These are phyloP conservation scores for Paratilapia polleni DNA, from an alignment of 2,113 vertebrate genomes.

Conservation along the genomic window DNA sequence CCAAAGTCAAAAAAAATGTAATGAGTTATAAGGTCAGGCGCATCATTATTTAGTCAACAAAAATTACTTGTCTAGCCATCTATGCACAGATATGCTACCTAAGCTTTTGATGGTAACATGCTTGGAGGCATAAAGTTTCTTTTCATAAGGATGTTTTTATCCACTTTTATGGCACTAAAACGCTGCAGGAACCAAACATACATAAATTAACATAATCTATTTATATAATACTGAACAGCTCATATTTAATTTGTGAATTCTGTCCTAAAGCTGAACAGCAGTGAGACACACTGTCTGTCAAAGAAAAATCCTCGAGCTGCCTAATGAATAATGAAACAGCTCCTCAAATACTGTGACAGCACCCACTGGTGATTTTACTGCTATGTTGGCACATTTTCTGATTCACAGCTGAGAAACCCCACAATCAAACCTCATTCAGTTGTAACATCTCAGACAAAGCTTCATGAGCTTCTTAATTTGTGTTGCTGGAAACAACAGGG, in stretches of 20 bases:
- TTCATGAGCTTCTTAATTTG: background rate
- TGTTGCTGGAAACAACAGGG: background rate
- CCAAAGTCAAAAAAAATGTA: too few species aligned
- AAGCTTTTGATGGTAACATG: background rate
- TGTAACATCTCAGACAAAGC: background rate
- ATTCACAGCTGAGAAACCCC: background rate
- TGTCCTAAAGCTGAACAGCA: background rate
- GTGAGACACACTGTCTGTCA: background rate
- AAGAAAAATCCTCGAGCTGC: background rate
- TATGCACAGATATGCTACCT: background rate
- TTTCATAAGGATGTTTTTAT: background rate
- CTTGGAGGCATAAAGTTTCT: background rate
- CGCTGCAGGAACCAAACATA: background rate
- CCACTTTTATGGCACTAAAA: background rate
- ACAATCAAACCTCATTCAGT: background rate
- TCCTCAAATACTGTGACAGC: background rate
- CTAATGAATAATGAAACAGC: constrained; percentile 30
- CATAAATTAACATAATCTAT: background rate
- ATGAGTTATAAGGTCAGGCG: too few species aligned
- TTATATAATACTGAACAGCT: background rate
- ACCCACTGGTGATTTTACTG: background rate
- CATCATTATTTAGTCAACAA: background rate
- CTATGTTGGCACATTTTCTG: background rate
- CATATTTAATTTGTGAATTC: background rate
- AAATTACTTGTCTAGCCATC: background rate